Conservation (phyloP, 2,888 invertebrate species). For the Mactromeris polynyma region DNA sequence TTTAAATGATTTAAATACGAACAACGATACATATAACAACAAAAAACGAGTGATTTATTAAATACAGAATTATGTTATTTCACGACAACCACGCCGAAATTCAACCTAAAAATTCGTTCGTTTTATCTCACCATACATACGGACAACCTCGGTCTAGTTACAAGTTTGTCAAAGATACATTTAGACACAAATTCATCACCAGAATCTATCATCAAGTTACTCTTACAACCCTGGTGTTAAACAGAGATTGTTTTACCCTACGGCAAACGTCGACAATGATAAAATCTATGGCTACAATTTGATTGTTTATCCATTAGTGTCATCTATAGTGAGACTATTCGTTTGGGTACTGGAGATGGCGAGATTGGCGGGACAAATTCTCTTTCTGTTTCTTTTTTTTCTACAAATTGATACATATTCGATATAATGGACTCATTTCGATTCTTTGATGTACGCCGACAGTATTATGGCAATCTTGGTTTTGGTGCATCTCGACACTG, state of each 20-base stretch:
- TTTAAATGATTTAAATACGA: no score
- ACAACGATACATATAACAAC: no score
- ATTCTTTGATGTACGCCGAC: background rate
- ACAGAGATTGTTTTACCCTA: background rate
- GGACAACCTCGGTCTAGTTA: background rate
- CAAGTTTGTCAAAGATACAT: background rate
- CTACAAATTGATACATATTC: background rate
- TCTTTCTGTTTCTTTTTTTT: background rate
- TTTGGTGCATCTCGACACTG: background rate
- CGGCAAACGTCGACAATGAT: background rate
- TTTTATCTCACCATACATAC: no score
- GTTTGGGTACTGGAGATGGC: background rate
- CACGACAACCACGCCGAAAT: no score
- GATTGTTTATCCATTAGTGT: conserved; percentile 39
- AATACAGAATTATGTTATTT: no score
- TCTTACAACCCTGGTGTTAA: background rate
- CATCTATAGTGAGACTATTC: background rate
- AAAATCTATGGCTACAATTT: background rate
- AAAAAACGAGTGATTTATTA: no score
- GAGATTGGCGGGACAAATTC: background rate
- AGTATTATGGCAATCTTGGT: background rate
- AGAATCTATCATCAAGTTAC: background rate
- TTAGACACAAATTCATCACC: background rate
- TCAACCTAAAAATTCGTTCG: no score
- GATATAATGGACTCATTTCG: background rate